These are phyloP conservation scores for Metaphire vulgaris DNA, from an alignment of 1,140 invertebrate genomes.

Conservation along the genomic window DNA sequence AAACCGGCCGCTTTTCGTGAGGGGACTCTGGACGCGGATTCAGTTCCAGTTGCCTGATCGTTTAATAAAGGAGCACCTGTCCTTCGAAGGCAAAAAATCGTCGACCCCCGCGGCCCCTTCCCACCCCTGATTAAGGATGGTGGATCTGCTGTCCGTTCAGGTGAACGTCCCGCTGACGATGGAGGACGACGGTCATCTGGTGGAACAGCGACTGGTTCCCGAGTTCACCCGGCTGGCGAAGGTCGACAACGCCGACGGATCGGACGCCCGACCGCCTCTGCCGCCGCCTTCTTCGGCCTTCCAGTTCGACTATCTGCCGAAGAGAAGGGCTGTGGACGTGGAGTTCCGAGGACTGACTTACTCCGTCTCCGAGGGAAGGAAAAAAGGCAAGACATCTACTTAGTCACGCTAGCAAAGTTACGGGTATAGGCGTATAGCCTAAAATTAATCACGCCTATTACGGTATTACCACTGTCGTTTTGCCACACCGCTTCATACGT, in stretches of 20 bases:
- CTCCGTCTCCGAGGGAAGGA: slow-evolving; percentile 72
- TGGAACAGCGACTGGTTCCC: slow-evolving; percentile 25
- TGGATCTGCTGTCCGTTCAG: slow-evolving; percentile 42
- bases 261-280: not conserved
- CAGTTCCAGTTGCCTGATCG: no score
- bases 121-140: no score
- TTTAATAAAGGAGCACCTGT: no score
- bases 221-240: slow-evolving; percentile 27
- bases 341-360: slow-evolving; percentile 77
- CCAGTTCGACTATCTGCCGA: slow-evolving; percentile 67
- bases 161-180: slow-evolving; percentile 41
- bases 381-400: slow-evolving; percentile 58
- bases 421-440: no score
- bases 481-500: no score
- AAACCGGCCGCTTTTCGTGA: no score
- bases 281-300: slow-evolving; percentile 54
- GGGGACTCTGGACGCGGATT: no score
- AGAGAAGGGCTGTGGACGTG: slow-evolving; percentile 76
- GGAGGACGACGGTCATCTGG: slow-evolving; percentile 30
- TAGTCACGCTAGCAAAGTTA: not conserved
- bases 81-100: no score
- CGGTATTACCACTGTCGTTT: no score
- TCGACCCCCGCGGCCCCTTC: no score
- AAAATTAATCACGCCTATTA: no score
- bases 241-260: slow-evolving; percentile 24